Evolutionary conservation across 2,797 vertebrate genomes (phyloP), one percentile per base, ranked within the genome.

Genomic region (Acanthurus lineatus): DNA sequence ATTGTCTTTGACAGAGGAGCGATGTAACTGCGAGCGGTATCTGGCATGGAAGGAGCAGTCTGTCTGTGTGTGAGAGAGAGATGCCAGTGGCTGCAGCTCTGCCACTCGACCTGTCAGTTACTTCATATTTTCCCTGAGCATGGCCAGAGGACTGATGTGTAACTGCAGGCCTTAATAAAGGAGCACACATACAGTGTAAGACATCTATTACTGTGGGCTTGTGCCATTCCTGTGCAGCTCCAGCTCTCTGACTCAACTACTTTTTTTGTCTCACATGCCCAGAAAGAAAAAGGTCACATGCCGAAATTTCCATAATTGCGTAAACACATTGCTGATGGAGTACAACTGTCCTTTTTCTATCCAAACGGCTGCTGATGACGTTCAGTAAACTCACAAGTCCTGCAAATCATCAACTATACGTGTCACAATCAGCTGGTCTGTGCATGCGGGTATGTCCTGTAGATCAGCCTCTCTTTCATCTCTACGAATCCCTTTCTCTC

Each of bases 361-460:
- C 8, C 54, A 58, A 71, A 73, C 54, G 68, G 68, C 78, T 73
- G 52, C 64, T 58, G 58, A 64, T 52, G 51, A 51, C 12, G 16
- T 59, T 49, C 28, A 11, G 8, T 25, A 42, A 72, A 53, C 67
- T 65, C 68, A 47, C 10, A 10, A 67, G 32, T 68, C 65, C 59
- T 59, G 83, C 56, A 35, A 79, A 88, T 84, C 56, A 79, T 82
- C 66, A 57, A 62, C 77, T 59, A 47, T 54, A 54, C 40, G 63
- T 91, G 90, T 77, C 86, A 81, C 67, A 45, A 69, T 84, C 85
- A 86, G 84, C 80, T 77, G 83, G 47, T 81, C 72, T 45, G 60
- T 65, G 61, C 64, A 51, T 62, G 61, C 59, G 57, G 52, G 83
- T 19, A 35, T 56, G 85, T 72, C 73, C 68, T 76, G 51, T 65